These are phyloP conservation scores for Saccostrea cuccullata DNA, from an alignment of 1,140 invertebrate species.

Conservation along the genomic window DNA sequence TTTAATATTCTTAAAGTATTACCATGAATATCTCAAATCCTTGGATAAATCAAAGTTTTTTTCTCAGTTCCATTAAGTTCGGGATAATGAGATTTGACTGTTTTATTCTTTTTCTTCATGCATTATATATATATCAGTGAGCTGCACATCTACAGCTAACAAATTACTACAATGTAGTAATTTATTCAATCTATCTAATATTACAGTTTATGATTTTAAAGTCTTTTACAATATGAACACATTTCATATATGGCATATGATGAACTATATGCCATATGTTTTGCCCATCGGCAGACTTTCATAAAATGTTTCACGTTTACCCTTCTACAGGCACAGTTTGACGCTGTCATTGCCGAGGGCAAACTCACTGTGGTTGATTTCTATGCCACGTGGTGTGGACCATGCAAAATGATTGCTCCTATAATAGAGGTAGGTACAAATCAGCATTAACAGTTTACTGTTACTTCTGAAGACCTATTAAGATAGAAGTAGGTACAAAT, in stretches of 20 bases:
- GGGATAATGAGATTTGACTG: too few species aligned
- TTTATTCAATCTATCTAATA: neutral
- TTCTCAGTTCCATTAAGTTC: too few species aligned
- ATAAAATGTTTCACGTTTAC: neutral
- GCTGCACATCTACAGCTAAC: too few species aligned
- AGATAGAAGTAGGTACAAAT: slow-evolving; percentile 78
- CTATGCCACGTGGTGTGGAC: slow-evolving; percentile 86
- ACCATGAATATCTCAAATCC: too few species aligned
- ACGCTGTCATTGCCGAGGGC: slow-evolving; percentile 84
- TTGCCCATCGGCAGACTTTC: neutral
- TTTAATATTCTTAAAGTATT: too few species aligned
- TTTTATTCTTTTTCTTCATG: too few species aligned
- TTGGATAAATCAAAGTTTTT: too few species aligned
- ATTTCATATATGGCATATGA: neutral
- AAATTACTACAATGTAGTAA: too few species aligned
- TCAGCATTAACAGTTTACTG: too few species aligned
- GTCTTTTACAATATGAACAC: neutral
- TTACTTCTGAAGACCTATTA: slow-evolving; percentile 81
- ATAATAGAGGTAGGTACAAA: slow-evolving; percentile 75
- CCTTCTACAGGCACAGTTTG: slow-evolving; percentile 84
- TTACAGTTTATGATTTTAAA: neutral
- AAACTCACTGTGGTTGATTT: slow-evolving; percentile 93
- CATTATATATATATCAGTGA: too few species aligned
- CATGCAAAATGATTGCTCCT: slow-evolving; percentile 95
- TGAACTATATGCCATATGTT: neutral